Conservation (phyloP, 2,797 vertebrate genomes). For the Notolepis coatsorum region DNA sequence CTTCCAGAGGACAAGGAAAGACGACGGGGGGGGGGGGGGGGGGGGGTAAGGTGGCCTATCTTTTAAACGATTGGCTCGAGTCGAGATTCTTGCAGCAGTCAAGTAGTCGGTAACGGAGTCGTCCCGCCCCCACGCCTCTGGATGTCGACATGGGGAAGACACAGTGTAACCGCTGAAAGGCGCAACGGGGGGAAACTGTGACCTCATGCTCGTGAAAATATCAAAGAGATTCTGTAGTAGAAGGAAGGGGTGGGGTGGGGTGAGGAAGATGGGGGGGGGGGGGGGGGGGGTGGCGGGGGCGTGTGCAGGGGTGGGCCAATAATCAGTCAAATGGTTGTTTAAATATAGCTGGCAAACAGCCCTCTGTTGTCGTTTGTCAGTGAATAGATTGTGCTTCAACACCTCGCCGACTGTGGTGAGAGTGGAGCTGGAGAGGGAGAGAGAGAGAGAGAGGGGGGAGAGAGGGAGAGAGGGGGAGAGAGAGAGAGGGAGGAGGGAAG, state of each 20-base stretch:
- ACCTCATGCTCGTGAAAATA: constrained; percentile 57
- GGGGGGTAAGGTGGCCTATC: neutral
- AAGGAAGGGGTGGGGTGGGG: constrained; percentile 34
- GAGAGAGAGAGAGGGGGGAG: neutral
- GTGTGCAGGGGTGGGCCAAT: constrained; percentile 47
- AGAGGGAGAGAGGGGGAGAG: neutral
- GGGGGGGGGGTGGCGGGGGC: constrained; percentile 25
- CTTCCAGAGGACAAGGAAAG: neutral
- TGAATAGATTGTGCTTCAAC: neutral
- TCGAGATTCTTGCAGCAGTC: constrained; percentile 9
- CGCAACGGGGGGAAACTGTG: constrained; percentile 52
- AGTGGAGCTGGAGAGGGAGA: neutral
- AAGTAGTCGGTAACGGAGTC: constrained; percentile 5
- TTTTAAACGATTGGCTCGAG: neutral
- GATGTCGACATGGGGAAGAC: constrained; percentile 28
- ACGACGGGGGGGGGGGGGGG: neutral
- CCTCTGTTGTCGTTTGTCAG: constrained; percentile 37
- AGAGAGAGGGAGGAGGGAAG: neutral
- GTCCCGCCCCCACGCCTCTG: neutral
- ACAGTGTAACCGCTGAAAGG: constrained; percentile 41
- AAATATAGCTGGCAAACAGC: constrained; percentile 55
- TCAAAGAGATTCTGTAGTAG: constrained; percentile 51
- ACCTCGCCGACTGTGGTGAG: neutral
- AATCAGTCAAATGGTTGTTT: constrained; percentile 47
- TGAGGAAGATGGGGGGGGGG: neutral